phyloP scores from a whole-genome alignment of 2,888 invertebrate genomes.

The Kuschelorhynchus macadamiae region DNA sequence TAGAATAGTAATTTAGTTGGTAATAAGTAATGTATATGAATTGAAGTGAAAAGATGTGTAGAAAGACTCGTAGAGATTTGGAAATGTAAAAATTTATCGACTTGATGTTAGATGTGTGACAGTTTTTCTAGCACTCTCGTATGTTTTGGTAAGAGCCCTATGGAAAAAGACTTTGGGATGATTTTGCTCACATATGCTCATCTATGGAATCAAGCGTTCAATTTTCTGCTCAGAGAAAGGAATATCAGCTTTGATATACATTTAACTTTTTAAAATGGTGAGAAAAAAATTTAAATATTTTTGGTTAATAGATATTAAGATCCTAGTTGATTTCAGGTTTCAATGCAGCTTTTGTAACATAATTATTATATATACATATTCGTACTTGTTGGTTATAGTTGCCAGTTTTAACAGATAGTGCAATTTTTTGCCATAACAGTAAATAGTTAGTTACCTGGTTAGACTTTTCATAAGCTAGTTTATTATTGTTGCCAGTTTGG shows the following conservation, averaged over 20 bases:
- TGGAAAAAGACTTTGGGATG: conserved; percentile 14
- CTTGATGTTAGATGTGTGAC: conserved; percentile 42
- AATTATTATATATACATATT: background rate
- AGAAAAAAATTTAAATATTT: background rate
- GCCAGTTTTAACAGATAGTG: conserved; percentile 1
- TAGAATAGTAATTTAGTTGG: conserved; percentile 59
- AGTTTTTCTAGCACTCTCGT: conserved; percentile 62
- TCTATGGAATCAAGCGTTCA: conserved; percentile 7
- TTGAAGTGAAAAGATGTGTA: conserved; percentile 13
- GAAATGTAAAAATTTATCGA: background rate
- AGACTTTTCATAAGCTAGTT: background rate
- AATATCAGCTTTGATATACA: too few species aligned
- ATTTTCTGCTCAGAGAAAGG: background rate
- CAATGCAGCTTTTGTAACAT: conserved; percentile 4
- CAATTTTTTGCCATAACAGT: conserved; percentile 12
- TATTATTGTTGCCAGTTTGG: conserved; percentile 1
- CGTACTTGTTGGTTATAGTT: background rate
- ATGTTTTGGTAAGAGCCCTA: conserved; percentile 4
- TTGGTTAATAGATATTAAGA: background rate
- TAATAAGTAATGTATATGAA: conserved; percentile 12
- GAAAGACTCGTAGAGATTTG: conserved; percentile 1
- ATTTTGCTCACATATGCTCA: conserved; percentile 27
- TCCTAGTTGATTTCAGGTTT: background rate
- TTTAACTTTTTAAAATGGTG: background rate
- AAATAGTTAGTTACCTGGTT: background rate